Evolutionary conservation across 2,797 vertebrate species (phyloP), one percentile per base, ranked within the genome.

Genomic region (Hydrocynus forskahlii): DNA sequence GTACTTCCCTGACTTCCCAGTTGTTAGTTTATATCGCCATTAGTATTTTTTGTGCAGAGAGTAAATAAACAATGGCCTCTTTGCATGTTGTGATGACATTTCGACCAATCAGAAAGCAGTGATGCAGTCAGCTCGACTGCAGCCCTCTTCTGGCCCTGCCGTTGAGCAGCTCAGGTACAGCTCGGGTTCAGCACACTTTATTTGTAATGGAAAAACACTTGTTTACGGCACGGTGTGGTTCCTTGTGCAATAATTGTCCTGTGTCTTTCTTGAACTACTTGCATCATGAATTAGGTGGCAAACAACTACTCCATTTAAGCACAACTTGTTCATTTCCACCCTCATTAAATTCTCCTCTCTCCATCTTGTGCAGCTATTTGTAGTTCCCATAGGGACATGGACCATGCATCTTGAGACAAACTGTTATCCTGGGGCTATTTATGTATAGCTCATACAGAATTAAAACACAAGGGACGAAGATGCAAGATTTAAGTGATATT

Each of bases 371-470:
- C 83, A 86, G 89, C 84, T 88, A 81, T 81, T 87, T 85, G 57
- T 43, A 38, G 68, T 17, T 89, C 86, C 87, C 72, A 25, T 19
- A 66, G 89, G 87, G 50, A 62, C 73, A 77, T 54, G 72, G 84
- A 88, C 81, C 73, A 76, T 83, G 78, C 87, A 83, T 89, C 84
- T 76, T 71, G 59, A 89, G 86, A 83, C 85, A 88, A 91, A 87
- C 85, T 84, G 88, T 92, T 88, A 90, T 86, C 64, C 83, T 85
- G 64, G 21, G 76, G 85, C 90, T 90, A 84, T 81, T 87, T 86
- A 85, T 86, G 81, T 76, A 87, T 86, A 84, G 85, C 86, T 84
- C 81, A 45, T 64, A 86, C 81, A 88, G 74, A 83, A 88, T 87
- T 90, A 78, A 83, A 89, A 89, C 87, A 62, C 16, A 12, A 57